Conservation (phyloP, 1,140 invertebrate species). For the Bombus difficillimus region DNA sequence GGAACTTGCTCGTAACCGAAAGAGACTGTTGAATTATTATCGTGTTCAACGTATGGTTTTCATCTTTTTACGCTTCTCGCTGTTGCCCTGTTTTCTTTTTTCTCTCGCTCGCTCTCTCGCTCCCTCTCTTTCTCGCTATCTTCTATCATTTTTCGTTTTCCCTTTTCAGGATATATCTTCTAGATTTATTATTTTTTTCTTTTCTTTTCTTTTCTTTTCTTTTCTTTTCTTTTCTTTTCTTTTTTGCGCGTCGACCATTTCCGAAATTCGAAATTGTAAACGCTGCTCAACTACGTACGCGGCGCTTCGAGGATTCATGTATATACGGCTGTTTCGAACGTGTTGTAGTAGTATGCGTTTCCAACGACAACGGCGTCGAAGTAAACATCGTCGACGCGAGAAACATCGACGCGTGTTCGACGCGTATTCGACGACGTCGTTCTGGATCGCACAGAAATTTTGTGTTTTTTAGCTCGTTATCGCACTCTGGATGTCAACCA, state of each 20-base stretch:
- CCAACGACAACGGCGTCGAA: slow-evolving; percentile 1
- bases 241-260: slow-evolving; percentile 57
- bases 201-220: slow-evolving; percentile 46
- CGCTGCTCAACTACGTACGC: slow-evolving; percentile 63
- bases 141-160: slow-evolving; percentile 1
- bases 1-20: slow-evolving; percentile 82
- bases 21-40: slow-evolving; percentile 75
- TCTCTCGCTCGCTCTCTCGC: slow-evolving; percentile 52
- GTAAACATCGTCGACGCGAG: not conserved
- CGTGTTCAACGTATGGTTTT: slow-evolving; percentile 42
- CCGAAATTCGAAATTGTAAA: slow-evolving; percentile 61
- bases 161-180: slow-evolving; percentile 16
- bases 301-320: slow-evolving; percentile 65
- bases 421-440: not conserved
- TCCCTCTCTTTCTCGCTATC: not conserved
- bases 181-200: slow-evolving; percentile 24
- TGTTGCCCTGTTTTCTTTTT: not conserved
- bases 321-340: slow-evolving; percentile 55
- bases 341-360: not conserved
- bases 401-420: not conserved
- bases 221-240: slow-evolving; percentile 41
- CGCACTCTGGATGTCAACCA: slow-evolving; percentile 50
- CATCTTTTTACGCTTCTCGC: slow-evolving; percentile 18
- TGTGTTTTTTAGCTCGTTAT: slow-evolving; percentile 51
- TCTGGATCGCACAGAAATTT: slow-evolving; percentile 18